Evolutionary conservation across 1,140 invertebrate species (phyloP), one percentile per base, ranked within the genome.

Genomic region (Cheumatopsyche charites): DNA sequence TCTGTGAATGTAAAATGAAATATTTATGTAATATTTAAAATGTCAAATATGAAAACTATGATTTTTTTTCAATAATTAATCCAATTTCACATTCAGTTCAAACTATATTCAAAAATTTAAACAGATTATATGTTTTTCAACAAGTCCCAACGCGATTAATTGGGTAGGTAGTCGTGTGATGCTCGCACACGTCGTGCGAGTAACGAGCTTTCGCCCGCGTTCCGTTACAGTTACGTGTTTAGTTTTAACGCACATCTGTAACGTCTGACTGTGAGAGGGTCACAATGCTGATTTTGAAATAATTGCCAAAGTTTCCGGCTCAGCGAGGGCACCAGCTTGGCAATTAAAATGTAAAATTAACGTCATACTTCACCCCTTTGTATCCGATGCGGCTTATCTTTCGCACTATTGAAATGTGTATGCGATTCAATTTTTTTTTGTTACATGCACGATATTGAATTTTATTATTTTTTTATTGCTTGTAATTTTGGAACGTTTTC

Each of bases 281-380:
- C 70, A 61, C 47, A 73, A 67, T 61, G 67, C 45, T 66, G 72
- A 73, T 73, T 70, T 73, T 52, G 62, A 70, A 73, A 73, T 70
- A 70, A 73, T 73, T 73, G 63, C 67, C 25, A 73, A 73, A 73
- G 67, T 73, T 73, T 66, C 62, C 12, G 47, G 66, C 49, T 29
- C 55, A 68, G 47, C 66, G 47, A n/a, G 29, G 11, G 66, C 66
- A 41, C 66, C 68, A 67, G 62, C 72, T 73, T 70, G 72, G 61
- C 49, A 70, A 73, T 70, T 68, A 70, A 70, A 70, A 70, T 70
- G 47, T 68, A 68, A 68, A 52, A 68, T 68, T 68, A 68, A 68
- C 43, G 66, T 68, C 66, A 68, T 41, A 68, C 66, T 55, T 55
- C 19, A 29, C 26, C 43, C 29, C 62, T n/a, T 12, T 41, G 26